These are phyloP conservation scores for Scrobipalpa costella DNA, from an alignment of 2,888 invertebrate species.

Conservation along the genomic window DNA sequence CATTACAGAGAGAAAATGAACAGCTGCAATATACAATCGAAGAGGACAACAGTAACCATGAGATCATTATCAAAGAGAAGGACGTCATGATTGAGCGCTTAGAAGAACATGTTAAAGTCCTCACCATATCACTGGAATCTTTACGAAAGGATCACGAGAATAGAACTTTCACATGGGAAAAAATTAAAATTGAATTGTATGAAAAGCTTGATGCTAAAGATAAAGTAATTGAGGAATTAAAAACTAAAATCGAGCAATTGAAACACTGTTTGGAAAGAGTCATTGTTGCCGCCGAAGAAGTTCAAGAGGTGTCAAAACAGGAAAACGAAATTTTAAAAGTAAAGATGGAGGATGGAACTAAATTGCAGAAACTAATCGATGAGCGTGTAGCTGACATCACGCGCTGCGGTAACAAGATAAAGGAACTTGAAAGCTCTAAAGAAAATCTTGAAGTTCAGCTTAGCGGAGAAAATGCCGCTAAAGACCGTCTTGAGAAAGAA, in stretches of 20 bases:
- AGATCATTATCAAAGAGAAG: slow-evolving; percentile 51
- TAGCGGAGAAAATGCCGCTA: slow-evolving; percentile 34
- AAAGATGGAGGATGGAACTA: slow-evolving; percentile 14
- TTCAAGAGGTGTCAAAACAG: neutral
- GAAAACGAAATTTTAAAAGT: slow-evolving; percentile 4
- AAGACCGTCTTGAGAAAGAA: slow-evolving; percentile 38
- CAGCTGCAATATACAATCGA: slow-evolving; percentile 52
- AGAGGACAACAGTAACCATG: slow-evolving; percentile 52
- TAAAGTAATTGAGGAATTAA: slow-evolving; percentile 39
- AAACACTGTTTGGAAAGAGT: slow-evolving; percentile 30
- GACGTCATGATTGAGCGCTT: slow-evolving; percentile 49
- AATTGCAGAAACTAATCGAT: slow-evolving; percentile 19
- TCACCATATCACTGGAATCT: slow-evolving; percentile 41
- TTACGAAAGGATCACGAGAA: slow-evolving; percentile 47
- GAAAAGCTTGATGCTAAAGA: slow-evolving; percentile 43
- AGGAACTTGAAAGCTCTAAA: slow-evolving; percentile 23
- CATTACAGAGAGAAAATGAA: slow-evolving; percentile 51
- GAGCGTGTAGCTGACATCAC: slow-evolving; percentile 20
- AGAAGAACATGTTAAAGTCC: slow-evolving; percentile 45
- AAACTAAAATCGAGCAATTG: slow-evolving; percentile 31
- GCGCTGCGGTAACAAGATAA: slow-evolving; percentile 32
- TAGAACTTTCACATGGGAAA: slow-evolving; percentile 46
- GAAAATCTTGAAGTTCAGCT: slow-evolving; percentile 31
- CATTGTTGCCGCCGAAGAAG: slow-evolving; percentile 32
- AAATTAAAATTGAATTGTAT: slow-evolving; percentile 43